Base-by-base conservation (phyloP, 2,888 invertebrate species). In the Nephrocerus scutellatus region DNA sequence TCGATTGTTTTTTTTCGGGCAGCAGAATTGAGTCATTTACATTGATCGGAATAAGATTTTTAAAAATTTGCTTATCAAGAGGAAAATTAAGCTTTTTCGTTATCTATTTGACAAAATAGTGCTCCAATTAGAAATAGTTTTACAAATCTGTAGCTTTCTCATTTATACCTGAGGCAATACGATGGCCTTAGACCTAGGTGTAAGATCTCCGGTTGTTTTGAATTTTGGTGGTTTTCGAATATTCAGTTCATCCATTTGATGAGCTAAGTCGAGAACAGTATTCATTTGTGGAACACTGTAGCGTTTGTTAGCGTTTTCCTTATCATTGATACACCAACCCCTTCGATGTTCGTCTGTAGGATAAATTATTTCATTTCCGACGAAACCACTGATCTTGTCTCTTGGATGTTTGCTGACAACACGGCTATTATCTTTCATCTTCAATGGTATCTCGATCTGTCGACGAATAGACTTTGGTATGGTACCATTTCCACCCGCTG, bases 31-130 rank as follows among this genome's bases (percentile, higher is more conserved):
- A 54, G 29, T 64, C 62, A 28, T 64, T 61, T 0, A 63, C 62
- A 44, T 60, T 60, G 3, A 59, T 48, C 13, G 62, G 47, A 23
- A 59, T 48, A 16, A 66, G 50, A 44, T 62, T 52, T 15, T 49
- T 57, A 37, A 55, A 65, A 3, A 64, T 45, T 5, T 42, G 21
- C 12, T 44, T 39, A 33, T 48, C 44, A 10, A 50, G 49, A 3
- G 49, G 44, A 38, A 65, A 61, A 43, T 64, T 64, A 19, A 64
- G 46, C 42, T 56, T 60, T 20, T 57, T 54, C n/a, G 56, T 55
- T 31, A 58, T 36, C 63, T 63, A n/a, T n/a, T n/a, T 63, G 39
- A 5, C 23, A 30, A n/a, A 10, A 8, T 24, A 30, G n/a, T 26
- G n/a, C n/a, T n/a, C n/a, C n/a, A n/a, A n/a, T n/a, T n/a, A n/a